Evolutionary conservation across 2,888 invertebrate genomes (phyloP).

Genomic region (Serripes groenlandicus): DNA sequence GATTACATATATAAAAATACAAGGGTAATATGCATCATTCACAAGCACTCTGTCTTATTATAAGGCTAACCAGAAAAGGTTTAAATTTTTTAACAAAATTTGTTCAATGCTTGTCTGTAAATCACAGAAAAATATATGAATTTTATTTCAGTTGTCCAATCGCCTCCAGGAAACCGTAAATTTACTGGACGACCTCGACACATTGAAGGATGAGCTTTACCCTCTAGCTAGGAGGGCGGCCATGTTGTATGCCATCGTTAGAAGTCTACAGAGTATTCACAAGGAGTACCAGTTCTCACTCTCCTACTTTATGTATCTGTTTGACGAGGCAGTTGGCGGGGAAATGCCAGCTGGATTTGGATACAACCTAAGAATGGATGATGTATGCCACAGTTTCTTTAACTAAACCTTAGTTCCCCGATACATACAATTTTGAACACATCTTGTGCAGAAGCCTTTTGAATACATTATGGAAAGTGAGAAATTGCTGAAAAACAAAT

Average conservation of each 20-base stretch:
- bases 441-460: too few species aligned
- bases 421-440: too few species aligned
- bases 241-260: slow-evolving; percentile 82
- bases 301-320: slow-evolving; percentile 83
- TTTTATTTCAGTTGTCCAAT: slow-evolving; percentile 75
- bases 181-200: slow-evolving; percentile 81
- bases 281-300: slow-evolving; percentile 85
- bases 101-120: too few species aligned
- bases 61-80: too few species aligned
- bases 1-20: too few species aligned
- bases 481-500: too few species aligned
- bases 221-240: slow-evolving; percentile 83
- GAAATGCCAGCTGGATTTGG: slow-evolving; percentile 78
- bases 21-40: too few species aligned
- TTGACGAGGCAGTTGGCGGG: slow-evolving; percentile 85
- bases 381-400: slow-evolving; percentile 54
- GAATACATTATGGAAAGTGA: too few species aligned
- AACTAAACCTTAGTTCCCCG: too few species aligned
- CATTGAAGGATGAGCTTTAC: slow-evolving; percentile 83
- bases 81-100: too few species aligned
- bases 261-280: slow-evolving; percentile 79
- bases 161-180: slow-evolving; percentile 76
- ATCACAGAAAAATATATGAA: too few species aligned
- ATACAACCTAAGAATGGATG: slow-evolving; percentile 51
- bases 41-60: too few species aligned